These are phyloP conservation scores for Hydractinia symbiolongicarpus DNA, from an alignment of 30 jellyfish, hydroid and myxozoan species.

Conservation along the genomic window DNA sequence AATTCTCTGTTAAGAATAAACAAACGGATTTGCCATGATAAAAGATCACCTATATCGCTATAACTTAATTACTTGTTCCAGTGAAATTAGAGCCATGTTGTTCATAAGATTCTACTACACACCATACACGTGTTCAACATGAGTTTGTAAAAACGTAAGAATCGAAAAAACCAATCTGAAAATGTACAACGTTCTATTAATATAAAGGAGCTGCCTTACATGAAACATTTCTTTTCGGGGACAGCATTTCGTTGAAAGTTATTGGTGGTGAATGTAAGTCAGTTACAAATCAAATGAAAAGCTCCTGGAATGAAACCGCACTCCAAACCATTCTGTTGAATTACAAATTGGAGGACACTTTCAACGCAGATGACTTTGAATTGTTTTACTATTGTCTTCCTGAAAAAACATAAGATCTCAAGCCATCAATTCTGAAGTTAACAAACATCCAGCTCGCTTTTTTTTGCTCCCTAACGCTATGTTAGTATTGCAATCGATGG, in stretches of 20 bases:
- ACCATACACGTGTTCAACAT: constrained; percentile 4
- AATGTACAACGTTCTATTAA: background rate
- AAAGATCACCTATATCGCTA: too few relatives aligned
- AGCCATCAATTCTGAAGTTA: too few relatives aligned
- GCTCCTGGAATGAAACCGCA: background rate
- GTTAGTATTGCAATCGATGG: too few relatives aligned
- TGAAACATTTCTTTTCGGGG: background rate
- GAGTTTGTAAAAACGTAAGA: background rate
- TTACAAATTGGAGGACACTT: constrained; percentile 2
- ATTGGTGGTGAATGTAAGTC: background rate
- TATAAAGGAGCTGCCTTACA: background rate
- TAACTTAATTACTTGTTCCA: background rate
- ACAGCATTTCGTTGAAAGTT: constrained; percentile 3
- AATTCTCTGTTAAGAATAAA: too few relatives aligned
- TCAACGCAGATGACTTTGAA: background rate
- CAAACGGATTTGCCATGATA: too few relatives aligned
- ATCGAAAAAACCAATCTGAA: background rate
- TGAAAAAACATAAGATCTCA: background rate
- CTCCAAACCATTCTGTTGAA: constrained; percentile 2
- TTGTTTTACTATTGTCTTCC: background rate
- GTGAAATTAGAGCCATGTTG: background rate
- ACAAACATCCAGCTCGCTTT: too few relatives aligned
- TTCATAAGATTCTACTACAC: constrained; percentile 1
- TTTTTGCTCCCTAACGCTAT: too few relatives aligned
- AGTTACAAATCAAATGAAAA: background rate